Conservation (phyloP, 1,140 invertebrate genomes). For the Drepana arcuata region DNA sequence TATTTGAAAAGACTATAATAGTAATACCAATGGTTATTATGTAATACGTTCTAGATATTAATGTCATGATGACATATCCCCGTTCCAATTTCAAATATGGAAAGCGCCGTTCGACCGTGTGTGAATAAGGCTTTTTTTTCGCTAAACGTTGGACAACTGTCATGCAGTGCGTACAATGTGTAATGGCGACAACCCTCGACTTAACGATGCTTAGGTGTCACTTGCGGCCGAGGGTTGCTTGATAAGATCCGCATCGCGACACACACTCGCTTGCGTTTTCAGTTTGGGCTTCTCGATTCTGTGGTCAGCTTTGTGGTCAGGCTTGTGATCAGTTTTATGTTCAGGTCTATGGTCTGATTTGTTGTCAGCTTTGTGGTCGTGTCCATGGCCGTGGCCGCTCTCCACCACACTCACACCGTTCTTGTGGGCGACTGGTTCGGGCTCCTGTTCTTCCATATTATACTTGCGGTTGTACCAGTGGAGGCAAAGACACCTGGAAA, state of each 20-base stretch:
- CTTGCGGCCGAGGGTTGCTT: conserved; percentile 51
- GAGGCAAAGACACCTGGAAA: conserved; percentile 51
- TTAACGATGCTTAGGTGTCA: conserved; percentile 36
- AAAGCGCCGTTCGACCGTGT: too few species aligned
- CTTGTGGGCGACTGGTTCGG: conserved; percentile 24
- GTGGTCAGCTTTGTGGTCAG: conserved; percentile 20
- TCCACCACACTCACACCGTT: conserved; percentile 46
- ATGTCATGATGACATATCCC: too few species aligned
- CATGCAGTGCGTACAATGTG: background rate
- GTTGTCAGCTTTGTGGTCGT: conserved; percentile 11
- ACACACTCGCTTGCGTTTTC: conserved; percentile 48
- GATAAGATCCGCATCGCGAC: conserved; percentile 39
- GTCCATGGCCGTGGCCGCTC: conserved; percentile 19
- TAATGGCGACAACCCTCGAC: background rate
- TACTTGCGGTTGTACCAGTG: conserved; percentile 52
- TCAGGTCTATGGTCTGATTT: conserved; percentile 10
- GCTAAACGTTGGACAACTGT: background rate
- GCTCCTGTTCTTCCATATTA: conserved; percentile 34
- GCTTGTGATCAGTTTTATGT: conserved; percentile 12
- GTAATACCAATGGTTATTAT: too few species aligned
- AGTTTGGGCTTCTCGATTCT: conserved; percentile 33
- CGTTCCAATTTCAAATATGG: too few species aligned
- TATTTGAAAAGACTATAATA: too few species aligned
- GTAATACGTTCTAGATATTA: too few species aligned
- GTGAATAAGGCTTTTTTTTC: background rate